Percentiles rank a stretch among this genome's conserved stretches.
Evolutionary conservation across 2,888 invertebrate genomes (phyloP).

Genomic region (Sialis fuliginosa): DNA sequence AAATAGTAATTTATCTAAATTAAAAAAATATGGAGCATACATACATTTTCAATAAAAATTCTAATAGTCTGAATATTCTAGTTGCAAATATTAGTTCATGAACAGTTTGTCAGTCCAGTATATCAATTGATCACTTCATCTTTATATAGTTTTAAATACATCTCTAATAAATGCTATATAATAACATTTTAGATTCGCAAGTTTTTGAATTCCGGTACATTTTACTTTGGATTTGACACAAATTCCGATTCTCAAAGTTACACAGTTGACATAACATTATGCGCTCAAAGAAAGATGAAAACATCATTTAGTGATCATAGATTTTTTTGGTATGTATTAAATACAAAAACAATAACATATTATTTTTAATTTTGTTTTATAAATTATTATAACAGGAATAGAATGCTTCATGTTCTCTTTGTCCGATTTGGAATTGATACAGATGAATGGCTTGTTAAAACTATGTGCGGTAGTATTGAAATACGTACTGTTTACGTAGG

Average conservation of each 20-base stretch:
- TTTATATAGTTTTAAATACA: too few species aligned
- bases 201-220: slow-evolving; percentile 92
- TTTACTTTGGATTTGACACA: slow-evolving; percentile 81
- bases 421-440: slow-evolving; percentile 83
- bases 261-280: slow-evolving; percentile 80
- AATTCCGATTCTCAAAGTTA: slow-evolving; percentile 17
- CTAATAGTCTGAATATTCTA: too few species aligned
- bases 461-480: slow-evolving; percentile 96
- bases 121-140: background rate
- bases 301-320: slow-evolving; percentile 76
- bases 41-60: too few species aligned
- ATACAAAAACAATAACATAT: background rate
- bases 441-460: slow-evolving; percentile 78
- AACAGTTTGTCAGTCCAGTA: too few species aligned
- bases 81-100: too few species aligned
- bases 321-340: slow-evolving; percentile 70
- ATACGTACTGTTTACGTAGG: slow-evolving; percentile 97
- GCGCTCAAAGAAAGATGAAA: slow-evolving; percentile 75
- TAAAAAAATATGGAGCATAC: too few species aligned
- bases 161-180: background rate
- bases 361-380: too few species aligned
- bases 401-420: slow-evolving; percentile 85
- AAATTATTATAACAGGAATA: slow-evolving; percentile 44
- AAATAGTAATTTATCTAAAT: too few species aligned
- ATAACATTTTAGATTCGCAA: slow-evolving; percentile 38